These are phyloP conservation scores for Telmatochromis sp. DNA, from an alignment of 2,113 vertebrate species.

Conservation along the genomic window DNA sequence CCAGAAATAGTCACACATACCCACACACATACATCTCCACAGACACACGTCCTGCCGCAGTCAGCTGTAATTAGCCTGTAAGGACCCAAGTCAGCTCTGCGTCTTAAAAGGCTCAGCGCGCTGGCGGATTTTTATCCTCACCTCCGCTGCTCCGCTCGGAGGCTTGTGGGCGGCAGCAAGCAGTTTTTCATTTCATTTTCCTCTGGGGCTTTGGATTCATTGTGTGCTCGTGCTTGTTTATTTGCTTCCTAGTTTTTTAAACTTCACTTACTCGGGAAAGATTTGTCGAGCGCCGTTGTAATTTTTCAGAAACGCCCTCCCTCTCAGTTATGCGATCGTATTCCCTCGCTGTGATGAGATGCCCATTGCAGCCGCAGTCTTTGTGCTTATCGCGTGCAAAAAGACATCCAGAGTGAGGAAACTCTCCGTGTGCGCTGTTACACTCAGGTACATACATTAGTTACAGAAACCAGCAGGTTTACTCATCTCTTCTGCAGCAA, in stretches of 20 bases:
- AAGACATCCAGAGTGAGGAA: not conserved
- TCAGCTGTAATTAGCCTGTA: constrained; percentile 34
- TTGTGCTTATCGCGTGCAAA: not conserved
- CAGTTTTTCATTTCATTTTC: constrained; percentile 47
- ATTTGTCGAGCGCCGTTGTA: constrained; percentile 10
- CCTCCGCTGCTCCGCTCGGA: constrained; percentile 5
- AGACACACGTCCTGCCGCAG: not conserved
- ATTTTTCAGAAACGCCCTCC: constrained; percentile 12
- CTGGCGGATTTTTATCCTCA: constrained; percentile 19
- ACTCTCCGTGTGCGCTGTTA: not conserved
- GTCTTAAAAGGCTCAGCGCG: not conserved
- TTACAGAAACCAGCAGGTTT: not conserved
- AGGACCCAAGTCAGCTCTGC: constrained; percentile 33
- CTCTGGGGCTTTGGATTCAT: constrained; percentile 45
- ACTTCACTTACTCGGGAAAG: constrained; percentile 16
- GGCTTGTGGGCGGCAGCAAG: constrained; percentile 26
- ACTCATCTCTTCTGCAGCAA: not conserved
- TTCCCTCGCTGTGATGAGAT: not conserved
- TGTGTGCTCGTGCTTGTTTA: constrained; percentile 40
- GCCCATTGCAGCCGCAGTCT: not conserved
- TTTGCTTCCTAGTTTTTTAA: constrained; percentile 34
- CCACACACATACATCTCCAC: not conserved
- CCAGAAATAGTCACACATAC: not conserved
- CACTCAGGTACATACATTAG: not conserved
- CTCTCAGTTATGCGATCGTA: not conserved